Evolutionary conservation across 1,140 invertebrate species (phyloP), one percentile per base, ranked within the genome.

Genomic region (Lutraria rhynchaena): DNA sequence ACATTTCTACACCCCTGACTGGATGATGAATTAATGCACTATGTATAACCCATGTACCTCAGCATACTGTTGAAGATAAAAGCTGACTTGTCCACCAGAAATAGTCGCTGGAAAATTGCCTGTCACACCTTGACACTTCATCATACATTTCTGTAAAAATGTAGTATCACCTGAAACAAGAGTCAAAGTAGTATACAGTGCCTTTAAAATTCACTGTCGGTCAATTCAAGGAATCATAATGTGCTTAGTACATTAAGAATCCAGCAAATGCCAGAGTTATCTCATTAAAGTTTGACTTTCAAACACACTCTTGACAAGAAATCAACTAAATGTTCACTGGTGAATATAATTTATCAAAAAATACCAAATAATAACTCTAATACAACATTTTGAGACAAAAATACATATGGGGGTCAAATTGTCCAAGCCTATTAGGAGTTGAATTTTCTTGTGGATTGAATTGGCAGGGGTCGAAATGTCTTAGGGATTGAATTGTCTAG

Each of bases 121-220:
- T 11, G 63, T 80, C n/a, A 80, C 76, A 46, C 76, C 76, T 33
- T 80, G 76, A 70, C 76, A 80, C 60, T 70, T 80, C 65, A 58
- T 70, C 76, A 80, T 80, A 41, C 76, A 80, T 49, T 80, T 80
- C 29, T 58, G 49, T 29, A 80, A 41, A 49, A 55, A 80, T 15
- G 37, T 33, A 46, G 63, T 49, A 46, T 67, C 41, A 3, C 15
- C 63, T 67, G 41, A 27, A 67, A 67, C 17, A 29, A 29, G 19
- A 24, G 11, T 13, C 19, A 24, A 57, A 27, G 22, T 55, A 55
- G 19, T 3, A 24, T 5, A 29, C 13, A 27, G 5, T 13, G 57
- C 57, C 5, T 27, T 60, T 33, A 4, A 60, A 27, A 5, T 11
- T 11, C 22, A 60, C 11, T 15, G 27, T 11, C 11, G 44, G 19